A percentile compares a stretch with the other conserved stretches of the same genome.
Evolutionary conservation across 2,113 vertebrate species (phyloP).

Genomic region (Glaucidium brasilianum): DNA sequence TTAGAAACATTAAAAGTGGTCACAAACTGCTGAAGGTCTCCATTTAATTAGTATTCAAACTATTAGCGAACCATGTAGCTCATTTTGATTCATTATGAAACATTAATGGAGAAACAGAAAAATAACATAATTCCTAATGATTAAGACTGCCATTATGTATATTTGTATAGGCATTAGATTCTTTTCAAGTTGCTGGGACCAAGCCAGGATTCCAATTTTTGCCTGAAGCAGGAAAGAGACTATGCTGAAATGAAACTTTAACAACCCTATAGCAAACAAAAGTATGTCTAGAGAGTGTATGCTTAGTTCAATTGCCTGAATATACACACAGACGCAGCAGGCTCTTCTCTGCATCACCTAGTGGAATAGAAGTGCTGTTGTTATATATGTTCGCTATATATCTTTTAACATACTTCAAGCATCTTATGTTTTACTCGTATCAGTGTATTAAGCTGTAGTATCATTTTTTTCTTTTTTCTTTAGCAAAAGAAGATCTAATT

Average conservation of each 20-base stretch:
- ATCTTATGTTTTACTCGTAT: not conserved
- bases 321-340: not conserved
- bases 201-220: constrained; percentile 50
- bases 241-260: constrained; percentile 27
- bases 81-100: constrained; percentile 55
- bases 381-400: not conserved
- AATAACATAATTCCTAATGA: constrained; percentile 66
- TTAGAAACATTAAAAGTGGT: constrained; percentile 43
- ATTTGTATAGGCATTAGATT: constrained; percentile 55
- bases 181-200: constrained; percentile 58
- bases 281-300: not conserved
- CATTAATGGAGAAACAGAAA: constrained; percentile 55
- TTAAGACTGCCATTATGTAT: constrained; percentile 48
- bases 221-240: constrained; percentile 22
- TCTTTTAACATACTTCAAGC: not conserved
- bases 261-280: not conserved
- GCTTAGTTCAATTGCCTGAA: not conserved
- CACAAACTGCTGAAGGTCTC: constrained; percentile 43
- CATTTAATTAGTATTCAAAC: constrained; percentile 56
- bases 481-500: not conserved
- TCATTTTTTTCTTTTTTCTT: not conserved
- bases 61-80: constrained; percentile 8
- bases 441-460: not conserved
- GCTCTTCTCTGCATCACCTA: not conserved
- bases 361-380: not conserved